phyloP scores from a whole-genome alignment of 1,140 invertebrate species.

The Leptinotarsa defecta region DNA sequence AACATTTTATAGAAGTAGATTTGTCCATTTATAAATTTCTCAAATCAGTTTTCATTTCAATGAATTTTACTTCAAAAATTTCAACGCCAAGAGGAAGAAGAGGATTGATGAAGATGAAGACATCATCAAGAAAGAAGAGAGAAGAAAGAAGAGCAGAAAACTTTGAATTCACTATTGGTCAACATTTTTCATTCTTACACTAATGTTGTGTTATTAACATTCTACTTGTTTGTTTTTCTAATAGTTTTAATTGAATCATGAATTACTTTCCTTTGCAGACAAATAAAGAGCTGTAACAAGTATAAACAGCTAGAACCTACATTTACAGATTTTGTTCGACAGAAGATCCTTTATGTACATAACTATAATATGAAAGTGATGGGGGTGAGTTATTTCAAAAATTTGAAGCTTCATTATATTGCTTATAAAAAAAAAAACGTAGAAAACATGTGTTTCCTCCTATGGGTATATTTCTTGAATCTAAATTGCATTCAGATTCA shows the following conservation, averaged over 20 bases:
- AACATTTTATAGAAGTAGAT: too few species aligned
- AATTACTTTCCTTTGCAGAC: constrained; percentile 7
- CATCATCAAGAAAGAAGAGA: too few species aligned
- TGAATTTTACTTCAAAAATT: too few species aligned
- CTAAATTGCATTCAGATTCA: not conserved
- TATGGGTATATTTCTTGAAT: not conserved
- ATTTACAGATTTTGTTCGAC: not conserved
- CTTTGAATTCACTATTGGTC: too few species aligned
- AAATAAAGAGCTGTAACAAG: constrained; percentile 10
- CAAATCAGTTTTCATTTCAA: too few species aligned
- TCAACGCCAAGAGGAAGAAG: too few species aligned
- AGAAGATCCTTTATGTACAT: constrained; percentile 15
- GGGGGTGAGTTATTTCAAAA: not conserved
- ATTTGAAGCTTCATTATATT: not conserved
- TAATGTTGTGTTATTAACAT: constrained; percentile 4
- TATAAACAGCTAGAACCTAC: not conserved
- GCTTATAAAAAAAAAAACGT: not conserved
- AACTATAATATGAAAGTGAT: constrained; percentile 18
- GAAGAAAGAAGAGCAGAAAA: too few species aligned
- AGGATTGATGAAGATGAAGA: too few species aligned
- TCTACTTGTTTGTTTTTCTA: not conserved
- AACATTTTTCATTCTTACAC: not conserved
- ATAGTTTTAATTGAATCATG: not conserved
- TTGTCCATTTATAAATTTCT: too few species aligned
- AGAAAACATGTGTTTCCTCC: not conserved